Base-by-base conservation (phyloP, 2,888 invertebrate genomes). In the Cantharis rustica region DNA sequence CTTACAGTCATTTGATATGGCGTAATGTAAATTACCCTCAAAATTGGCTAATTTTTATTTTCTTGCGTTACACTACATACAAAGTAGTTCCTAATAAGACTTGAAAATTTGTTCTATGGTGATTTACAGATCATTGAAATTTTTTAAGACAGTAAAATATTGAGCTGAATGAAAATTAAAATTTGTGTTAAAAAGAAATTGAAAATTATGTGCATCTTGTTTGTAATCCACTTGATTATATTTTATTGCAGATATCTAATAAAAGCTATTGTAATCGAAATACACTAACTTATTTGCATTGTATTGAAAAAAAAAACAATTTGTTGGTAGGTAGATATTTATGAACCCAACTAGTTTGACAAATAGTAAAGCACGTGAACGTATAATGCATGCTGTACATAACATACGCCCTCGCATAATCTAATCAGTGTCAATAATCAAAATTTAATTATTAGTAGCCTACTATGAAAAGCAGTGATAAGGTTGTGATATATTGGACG, bases 371-470 rank as follows among this genome's bases (percentile, higher is more conserved):
- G n/a, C 47, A 47, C 47, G 47, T 47, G 47, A 47, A 47, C n/a
- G n/a, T n/a, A n/a, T n/a, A n/a, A 47, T 47, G 47, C 47, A 47
- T 13, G 47, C 47, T 47, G 47, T 1, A 66, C 13, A 66, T 66
- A 20, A n/a, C 20, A 66, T 66, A 66, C 64, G 64, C 64, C 64
- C 23, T n/a, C 23, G 64, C 20, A 66, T 23, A 66, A 69, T 69
- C n/a, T 71, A 71, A 71, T 71, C 71, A 71, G 23, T 71, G 23
- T 71, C 71, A 64, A 64, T 66, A 71, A 71, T 71, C 71, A 23
- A 62, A n/a, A 27, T 63, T 71, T 71, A 13, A 71, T 71, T 71
- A 71, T 31, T 20, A 71, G 26, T 15, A 71, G 31, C 63, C 27
- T 63, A 64, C 71, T 71, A 66, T 66, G 64, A 20, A 23, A 66